Evolutionary conservation across 2,888 invertebrate species (phyloP).

Genomic region (Disparrhopalites patrizii): DNA sequence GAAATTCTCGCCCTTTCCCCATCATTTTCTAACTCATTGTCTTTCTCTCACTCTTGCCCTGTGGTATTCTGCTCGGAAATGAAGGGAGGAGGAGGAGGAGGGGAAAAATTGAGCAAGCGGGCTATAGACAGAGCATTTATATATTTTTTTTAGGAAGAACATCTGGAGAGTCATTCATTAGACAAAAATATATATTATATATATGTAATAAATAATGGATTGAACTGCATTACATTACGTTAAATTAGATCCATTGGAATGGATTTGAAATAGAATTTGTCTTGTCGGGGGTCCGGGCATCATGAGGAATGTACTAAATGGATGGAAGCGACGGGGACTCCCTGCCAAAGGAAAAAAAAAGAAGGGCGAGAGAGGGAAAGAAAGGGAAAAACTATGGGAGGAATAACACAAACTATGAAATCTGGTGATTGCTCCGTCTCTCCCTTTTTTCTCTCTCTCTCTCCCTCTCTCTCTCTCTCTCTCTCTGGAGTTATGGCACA

Average conservation of each 20-base stretch:
- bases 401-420: constrained; percentile 3
- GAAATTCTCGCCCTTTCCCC: too few species aligned
- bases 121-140: too few species aligned
- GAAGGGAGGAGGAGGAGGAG: too few species aligned
- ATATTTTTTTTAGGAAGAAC: too few species aligned
- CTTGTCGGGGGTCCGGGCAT: constrained; percentile 28
- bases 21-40: too few species aligned
- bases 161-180: constrained; percentile 32
- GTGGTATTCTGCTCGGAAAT: too few species aligned
- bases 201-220: constrained; percentile 31
- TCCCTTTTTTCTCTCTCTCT: too few species aligned
- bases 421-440: neutral
- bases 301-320: constrained; percentile 26
- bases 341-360: constrained; percentile 17
- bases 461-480: neutral
- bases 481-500: constrained; percentile 8
- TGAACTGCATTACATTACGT: constrained; percentile 30
- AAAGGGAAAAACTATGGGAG: neutral
- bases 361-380: neutral
- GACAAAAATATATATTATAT: constrained; percentile 21
- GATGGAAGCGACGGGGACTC: constrained; percentile 26
- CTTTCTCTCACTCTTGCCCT: too few species aligned
- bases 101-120: too few species aligned
- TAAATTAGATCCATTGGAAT: constrained; percentile 33
- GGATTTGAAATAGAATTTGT: constrained; percentile 30